Evolutionary conservation across 2,797 vertebrate genomes (phyloP).

Genomic region (Chanos chanos): DNA sequence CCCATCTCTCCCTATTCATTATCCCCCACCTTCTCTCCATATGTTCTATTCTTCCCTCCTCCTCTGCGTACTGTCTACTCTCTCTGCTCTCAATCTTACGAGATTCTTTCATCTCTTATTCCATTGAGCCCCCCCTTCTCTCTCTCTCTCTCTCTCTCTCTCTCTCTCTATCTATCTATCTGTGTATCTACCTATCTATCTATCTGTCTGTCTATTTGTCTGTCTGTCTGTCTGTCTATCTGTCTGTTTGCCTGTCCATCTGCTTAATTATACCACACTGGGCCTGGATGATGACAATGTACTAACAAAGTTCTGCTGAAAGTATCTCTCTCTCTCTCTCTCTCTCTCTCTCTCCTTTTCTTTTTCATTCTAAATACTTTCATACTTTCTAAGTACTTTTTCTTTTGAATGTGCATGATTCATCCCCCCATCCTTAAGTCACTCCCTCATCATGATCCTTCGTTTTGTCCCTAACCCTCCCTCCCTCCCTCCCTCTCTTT

Average conservation of each 20-base stretch:
- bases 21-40: not conserved
- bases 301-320: too few species aligned
- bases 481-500: conserved; percentile 11
- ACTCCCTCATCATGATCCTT: conserved; percentile 10
- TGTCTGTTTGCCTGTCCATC: not conserved
- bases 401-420: not conserved
- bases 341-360: not conserved
- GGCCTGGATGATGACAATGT: too few species aligned
- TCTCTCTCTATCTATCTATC: too few species aligned
- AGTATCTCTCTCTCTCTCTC: not conserved
- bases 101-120: too few species aligned
- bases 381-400: not conserved
- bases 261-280: not conserved
- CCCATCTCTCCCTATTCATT: not conserved
- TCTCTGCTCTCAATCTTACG: too few species aligned
- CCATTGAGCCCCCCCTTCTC: too few species aligned
- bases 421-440: conserved; percentile 1
- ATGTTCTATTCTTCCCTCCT: not conserved
- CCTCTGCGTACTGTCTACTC: not conserved
- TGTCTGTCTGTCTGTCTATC: not conserved
- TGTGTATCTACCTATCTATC: too few species aligned
- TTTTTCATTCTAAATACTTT: not conserved
- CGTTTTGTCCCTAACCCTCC: too few species aligned
- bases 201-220: not conserved
- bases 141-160: not conserved